phyloP scores from a whole-genome alignment of 2,797 vertebrate genomes.

The Gambelia wislizenii region DNA sequence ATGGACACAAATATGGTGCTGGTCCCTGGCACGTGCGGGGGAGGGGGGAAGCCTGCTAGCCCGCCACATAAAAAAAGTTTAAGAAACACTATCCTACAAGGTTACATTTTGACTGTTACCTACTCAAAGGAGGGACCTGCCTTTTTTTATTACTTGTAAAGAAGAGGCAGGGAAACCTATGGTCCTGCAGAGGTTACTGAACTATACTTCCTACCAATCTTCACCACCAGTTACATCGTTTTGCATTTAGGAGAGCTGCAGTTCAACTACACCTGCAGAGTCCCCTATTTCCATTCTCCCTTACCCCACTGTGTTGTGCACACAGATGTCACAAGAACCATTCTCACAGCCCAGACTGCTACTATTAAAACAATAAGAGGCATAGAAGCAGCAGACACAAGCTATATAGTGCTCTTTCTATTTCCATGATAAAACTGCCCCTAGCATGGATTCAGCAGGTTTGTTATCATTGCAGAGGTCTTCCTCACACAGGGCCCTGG shows the following conservation, averaged over 20 bases:
- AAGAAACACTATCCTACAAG: not conserved
- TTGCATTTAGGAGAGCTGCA: not conserved
- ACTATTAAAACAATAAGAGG: not conserved
- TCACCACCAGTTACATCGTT: not conserved
- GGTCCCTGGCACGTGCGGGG: too few species aligned
- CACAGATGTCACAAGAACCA: not conserved
- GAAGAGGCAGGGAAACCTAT: not conserved
- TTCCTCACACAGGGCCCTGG: not conserved
- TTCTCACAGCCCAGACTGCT: not conserved
- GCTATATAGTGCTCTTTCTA: not conserved
- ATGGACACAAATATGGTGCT: too few species aligned
- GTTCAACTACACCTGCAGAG: not conserved
- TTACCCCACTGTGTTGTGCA: not conserved
- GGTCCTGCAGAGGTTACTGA: not conserved
- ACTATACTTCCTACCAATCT: not conserved
- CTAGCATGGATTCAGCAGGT: not conserved
- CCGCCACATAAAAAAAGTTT: too few species aligned
- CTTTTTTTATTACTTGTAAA: not conserved
- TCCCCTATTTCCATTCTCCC: not conserved
- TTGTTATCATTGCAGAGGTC: not conserved
- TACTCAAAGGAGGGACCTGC: not conserved
- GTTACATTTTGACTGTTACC: not conserved
- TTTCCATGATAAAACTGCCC: not conserved
- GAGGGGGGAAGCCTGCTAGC: too few species aligned
- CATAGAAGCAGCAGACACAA: not conserved